Conservation (phyloP, 2,113 vertebrate genomes). For the Ancistrus triradiatus region DNA sequence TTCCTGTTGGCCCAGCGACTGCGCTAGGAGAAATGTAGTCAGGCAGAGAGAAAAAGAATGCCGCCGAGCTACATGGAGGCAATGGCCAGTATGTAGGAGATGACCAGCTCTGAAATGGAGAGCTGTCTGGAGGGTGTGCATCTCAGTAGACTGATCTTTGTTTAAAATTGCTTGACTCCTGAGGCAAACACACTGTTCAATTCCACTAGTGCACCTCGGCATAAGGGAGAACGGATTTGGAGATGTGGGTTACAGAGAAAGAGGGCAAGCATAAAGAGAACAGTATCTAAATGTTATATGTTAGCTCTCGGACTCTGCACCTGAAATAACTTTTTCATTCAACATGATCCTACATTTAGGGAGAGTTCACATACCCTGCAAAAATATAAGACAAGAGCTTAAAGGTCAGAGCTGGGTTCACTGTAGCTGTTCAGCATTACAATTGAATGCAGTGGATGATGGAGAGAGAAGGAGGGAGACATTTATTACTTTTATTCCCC, state of each 20-base stretch:
- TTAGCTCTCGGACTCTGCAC: constrained; percentile 39
- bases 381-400: constrained; percentile 2
- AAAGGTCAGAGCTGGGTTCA: not conserved
- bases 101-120: constrained; percentile 7
- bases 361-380: constrained; percentile 17
- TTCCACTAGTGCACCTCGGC: constrained; percentile 14
- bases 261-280: not conserved
- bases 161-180: constrained; percentile 30
- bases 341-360: constrained; percentile 31
- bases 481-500: too few species aligned
- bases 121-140: constrained; percentile 18
- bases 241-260: constrained; percentile 9
- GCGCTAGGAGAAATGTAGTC: constrained; percentile 9
- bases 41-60: not conserved
- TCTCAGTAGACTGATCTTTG: constrained; percentile 29
- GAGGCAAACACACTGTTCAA: constrained; percentile 14
- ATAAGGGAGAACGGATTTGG: not conserved
- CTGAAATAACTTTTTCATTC: constrained; percentile 51
- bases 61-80: not conserved
- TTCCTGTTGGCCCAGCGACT: constrained; percentile 16
- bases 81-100: too few species aligned
- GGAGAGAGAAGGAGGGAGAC: too few species aligned
- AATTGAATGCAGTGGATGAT: not conserved
- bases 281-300: constrained; percentile 4
- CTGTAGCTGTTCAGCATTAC: not conserved